phyloP scores from a whole-genome alignment of 2,113 vertebrate species.

The Camelus dromedarius region DNA sequence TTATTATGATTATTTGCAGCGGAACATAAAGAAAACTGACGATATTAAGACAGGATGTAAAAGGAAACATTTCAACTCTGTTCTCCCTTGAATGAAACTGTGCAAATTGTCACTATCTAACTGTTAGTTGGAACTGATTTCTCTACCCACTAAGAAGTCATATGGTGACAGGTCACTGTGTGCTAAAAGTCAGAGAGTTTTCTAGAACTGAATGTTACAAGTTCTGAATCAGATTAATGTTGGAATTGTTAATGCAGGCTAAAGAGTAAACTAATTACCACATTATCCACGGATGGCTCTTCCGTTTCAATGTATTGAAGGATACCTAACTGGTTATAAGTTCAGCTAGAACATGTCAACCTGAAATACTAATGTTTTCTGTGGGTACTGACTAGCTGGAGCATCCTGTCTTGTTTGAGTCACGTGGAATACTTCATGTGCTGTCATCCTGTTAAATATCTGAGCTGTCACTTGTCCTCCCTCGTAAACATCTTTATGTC shows the following conservation, averaged over 20 bases:
- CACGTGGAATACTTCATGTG: background rate
- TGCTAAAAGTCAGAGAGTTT: background rate
- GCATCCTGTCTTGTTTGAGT: background rate
- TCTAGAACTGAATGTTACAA: background rate
- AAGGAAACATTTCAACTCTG: background rate
- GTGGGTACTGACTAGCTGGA: background rate
- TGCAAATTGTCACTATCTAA: background rate
- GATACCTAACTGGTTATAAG: background rate
- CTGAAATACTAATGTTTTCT: background rate
- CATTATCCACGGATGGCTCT: background rate
- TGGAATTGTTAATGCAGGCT: background rate
- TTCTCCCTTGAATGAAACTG: background rate
- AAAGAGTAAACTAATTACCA: background rate
- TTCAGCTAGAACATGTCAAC: background rate
- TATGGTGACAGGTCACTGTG: background rate
- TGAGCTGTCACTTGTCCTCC: background rate
- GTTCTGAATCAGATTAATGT: background rate
- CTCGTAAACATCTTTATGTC: background rate
- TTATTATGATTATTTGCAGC: background rate
- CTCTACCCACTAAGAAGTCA: background rate
- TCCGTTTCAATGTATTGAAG: background rate
- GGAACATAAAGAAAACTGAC: background rate
- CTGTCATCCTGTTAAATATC: background rate
- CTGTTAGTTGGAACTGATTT: background rate
- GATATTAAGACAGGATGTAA: background rate